Evolutionary conservation across 1,140 invertebrate genomes (phyloP).

Genomic region (Paramacrobiotus metropolitanus): DNA sequence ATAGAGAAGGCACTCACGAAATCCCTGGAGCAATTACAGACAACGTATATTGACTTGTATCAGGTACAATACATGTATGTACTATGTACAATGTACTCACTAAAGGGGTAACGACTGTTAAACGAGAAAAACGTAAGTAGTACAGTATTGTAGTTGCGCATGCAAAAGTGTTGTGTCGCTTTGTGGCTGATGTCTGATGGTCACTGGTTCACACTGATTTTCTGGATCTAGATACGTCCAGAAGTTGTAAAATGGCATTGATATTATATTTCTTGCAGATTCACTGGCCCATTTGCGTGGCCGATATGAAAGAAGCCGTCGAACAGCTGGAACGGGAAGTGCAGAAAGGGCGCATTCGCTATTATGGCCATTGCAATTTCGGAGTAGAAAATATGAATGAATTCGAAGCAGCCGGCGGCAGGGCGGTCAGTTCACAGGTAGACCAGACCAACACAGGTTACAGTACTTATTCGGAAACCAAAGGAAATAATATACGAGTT

Average conservation of each 20-base stretch:
- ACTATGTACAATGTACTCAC: too few species aligned
- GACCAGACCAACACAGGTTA: too few species aligned
- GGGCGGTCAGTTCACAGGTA: constrained; percentile 20
- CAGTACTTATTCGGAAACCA: neutral
- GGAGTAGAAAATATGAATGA: constrained; percentile 18
- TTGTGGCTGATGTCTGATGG: neutral
- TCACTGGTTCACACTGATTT: neutral
- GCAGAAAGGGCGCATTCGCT: constrained; percentile 16
- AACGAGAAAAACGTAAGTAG: too few species aligned
- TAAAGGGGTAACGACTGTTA: too few species aligned
- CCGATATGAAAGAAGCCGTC: constrained; percentile 15
- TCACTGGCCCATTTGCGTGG: constrained; percentile 19
- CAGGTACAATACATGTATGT: constrained; percentile 16
- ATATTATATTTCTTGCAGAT: constrained; percentile 14
- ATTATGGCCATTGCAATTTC: constrained; percentile 21
- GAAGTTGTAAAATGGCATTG: too few species aligned
- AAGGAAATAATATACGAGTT: neutral
- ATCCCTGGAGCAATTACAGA: constrained; percentile 16
- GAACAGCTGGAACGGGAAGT: constrained; percentile 18
- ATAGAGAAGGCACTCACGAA: constrained; percentile 18
- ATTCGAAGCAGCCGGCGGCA: constrained; percentile 16
- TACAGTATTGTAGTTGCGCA: too few species aligned
- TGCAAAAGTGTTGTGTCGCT: neutral
- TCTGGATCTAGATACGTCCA: too few species aligned
- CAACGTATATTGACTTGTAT: constrained; percentile 18